Percentiles rank a stretch among this genome's conserved stretches.
Conservation (phyloP, 2,113 vertebrate species). For the Actinemys pallida region DNA sequence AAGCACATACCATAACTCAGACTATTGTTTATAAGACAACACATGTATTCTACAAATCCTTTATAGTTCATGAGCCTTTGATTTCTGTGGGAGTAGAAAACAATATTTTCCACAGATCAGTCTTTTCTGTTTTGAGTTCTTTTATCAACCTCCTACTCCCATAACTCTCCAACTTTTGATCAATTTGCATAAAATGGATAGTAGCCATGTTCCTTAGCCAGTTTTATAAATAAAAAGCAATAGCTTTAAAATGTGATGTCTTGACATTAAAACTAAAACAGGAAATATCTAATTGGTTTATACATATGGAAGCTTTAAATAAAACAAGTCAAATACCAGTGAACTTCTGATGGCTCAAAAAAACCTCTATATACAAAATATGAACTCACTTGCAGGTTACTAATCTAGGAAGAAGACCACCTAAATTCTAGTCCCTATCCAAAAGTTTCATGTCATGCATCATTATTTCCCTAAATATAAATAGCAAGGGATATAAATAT, state of each 20-base stretch:
- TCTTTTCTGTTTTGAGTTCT: not conserved
- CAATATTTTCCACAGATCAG: not conserved
- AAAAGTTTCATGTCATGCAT: not conserved
- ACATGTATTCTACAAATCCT: not conserved
- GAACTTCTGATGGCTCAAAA: not conserved
- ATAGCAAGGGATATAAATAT: not conserved
- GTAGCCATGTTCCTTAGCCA: not conserved
- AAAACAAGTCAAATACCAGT: not conserved
- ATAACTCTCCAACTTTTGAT: not conserved
- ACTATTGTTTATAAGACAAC: not conserved
- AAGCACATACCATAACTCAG: not conserved
- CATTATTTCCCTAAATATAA: not conserved
- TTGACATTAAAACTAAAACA: not conserved
- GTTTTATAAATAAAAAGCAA: not conserved
- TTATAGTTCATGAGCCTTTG: not conserved
- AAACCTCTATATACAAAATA: fast-evolving
- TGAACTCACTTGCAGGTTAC: not conserved
- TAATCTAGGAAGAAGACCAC: not conserved
- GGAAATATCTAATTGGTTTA: not conserved
- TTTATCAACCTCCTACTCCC: not conserved
- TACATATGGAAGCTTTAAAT: not conserved
- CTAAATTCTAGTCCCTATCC: not conserved
- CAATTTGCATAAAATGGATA: not conserved
- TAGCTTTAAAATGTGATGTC: not conserved
- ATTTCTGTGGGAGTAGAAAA: slow-evolving; percentile 1